Evolutionary conservation across 2,797 vertebrate genomes (phyloP).

Genomic region (Oreortyx pictus): DNA sequence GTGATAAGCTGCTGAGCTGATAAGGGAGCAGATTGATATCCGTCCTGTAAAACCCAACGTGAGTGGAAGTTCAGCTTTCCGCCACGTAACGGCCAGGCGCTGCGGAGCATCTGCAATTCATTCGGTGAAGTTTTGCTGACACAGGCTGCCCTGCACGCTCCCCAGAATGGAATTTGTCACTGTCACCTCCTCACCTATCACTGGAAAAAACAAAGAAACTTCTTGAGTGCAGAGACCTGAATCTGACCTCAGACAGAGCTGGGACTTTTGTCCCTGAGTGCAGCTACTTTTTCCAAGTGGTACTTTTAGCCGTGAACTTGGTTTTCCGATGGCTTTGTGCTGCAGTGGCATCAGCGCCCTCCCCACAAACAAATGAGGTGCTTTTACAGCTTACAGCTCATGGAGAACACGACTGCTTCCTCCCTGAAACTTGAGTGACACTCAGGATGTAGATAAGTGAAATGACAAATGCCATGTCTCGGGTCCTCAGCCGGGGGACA

Average conservation of each 20-base stretch:
- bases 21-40: constrained; percentile 6
- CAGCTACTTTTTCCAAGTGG: constrained; percentile 20
- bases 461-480: not conserved
- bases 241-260: not conserved
- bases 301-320: not conserved
- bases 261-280: not conserved
- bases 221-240: fast-evolving
- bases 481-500: not conserved
- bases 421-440: not conserved
- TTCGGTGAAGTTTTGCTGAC: not conserved
- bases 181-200: not conserved
- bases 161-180: not conserved
- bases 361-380: fast-evolving
- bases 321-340: not conserved
- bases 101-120: not conserved
- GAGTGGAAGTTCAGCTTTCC: constrained; percentile 26
- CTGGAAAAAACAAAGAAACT: constrained; percentile 27
- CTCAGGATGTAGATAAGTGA: constrained; percentile 6
- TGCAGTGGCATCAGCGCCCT: not conserved
- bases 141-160: not conserved
- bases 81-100: not conserved
- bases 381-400: not conserved
- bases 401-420: not conserved
- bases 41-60: not conserved
- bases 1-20: constrained; percentile 30